Evolutionary conservation across 2,888 invertebrate genomes (phyloP), one percentile per base, ranked within the genome.

Genomic region (Dasypolia templi): DNA sequence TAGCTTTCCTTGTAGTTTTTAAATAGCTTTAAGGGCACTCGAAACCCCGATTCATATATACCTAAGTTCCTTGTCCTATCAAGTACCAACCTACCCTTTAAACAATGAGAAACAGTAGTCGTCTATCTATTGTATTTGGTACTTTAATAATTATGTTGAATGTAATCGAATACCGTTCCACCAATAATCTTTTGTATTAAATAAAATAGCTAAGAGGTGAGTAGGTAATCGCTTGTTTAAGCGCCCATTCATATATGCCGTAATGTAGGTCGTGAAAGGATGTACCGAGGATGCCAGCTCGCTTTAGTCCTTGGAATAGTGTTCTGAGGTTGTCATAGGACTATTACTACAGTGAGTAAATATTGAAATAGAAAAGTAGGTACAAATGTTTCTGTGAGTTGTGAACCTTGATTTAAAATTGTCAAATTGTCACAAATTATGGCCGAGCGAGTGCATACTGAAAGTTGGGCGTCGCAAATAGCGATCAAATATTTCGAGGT

Each of bases 261-360:
- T 63, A 81, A 82, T 83, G 81, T 88, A 88, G 89, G 89, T 91
- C 90, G 93, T 93, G 94, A 94, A 94, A 94, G 94, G 94, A 93
- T 93, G 92, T 89, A 85, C 87, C 89, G 91, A 92, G 91, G 93
- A 93, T 91, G 89, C 85, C 88, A 83, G 75, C 44, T 91, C 91
- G 88, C 86, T 89, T 87, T 81, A 85, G 93, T 94, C 94, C 94
- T 94, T 95, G 94, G 84, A 88, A 87, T 83, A 75, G 68, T 81
- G 55, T 63, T 72, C 77, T 82, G 70, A 81, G 39, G 75, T 75
- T 70, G 72, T 75, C 76, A 72, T 75, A 77, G 35, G 59, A 69
- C 39, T 44, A 26, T 59, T 35, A 64, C 55, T 65, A 58, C 63
- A 72, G 39, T 77, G 17, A 44, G 63, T 63, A 81, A 81, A 70